Base-by-base conservation (phyloP, 2,797 vertebrate genomes). In the Scleropages formosus region DNA sequence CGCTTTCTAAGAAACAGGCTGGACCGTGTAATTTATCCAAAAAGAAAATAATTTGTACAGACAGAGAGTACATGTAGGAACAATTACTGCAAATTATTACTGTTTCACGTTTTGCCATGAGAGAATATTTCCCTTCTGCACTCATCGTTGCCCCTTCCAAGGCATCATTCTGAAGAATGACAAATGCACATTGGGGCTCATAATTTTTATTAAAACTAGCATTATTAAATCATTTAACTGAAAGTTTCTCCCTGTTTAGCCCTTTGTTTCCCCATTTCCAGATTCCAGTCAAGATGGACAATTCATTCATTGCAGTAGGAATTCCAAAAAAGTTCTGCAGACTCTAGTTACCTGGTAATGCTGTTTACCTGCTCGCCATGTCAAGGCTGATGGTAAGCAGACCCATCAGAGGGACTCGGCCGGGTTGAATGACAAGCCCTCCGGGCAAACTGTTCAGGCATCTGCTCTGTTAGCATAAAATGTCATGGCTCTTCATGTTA, bases 341-440 rank as follows among this genome's bases (percentile, higher is more conserved):
- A 20, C 31, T 20, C 20, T 0, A 10, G 68, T 70, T 47, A 70
- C 68, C 68, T 56, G 49, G 49, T 46, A 22, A 26, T 27, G 56
- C 65, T 49, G 39, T 46, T 61, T 69, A 68, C 64, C 74, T 68
- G 69, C 31, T 3, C 4, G 47, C 47, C 49, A 49, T 10, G 47
- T 11, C 66, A 44, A 10, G 6, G 47, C 27, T 72, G 68, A 77
- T 20, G 51, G n/a, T 49, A 15, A 72, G 22, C 68, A 77, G 75
- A 59, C 13, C 49, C 59, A 39, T 22, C 56, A 18, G 64, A 46
- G 44, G 20, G 11, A 58, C 56, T n/a, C 22, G 15, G 69, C 27
- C 26, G 44, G 51, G 61, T 72, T 64, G 59, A 77, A 65, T 66
- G 60, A 72, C 49, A 44, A 72, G 26, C 27, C 66, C 46, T 65